A percentile compares a stretch with the other conserved stretches of the same genome.
Evolutionary conservation across 2,113 vertebrate species (phyloP).

Genomic region (Ramphastos sulfuratus): DNA sequence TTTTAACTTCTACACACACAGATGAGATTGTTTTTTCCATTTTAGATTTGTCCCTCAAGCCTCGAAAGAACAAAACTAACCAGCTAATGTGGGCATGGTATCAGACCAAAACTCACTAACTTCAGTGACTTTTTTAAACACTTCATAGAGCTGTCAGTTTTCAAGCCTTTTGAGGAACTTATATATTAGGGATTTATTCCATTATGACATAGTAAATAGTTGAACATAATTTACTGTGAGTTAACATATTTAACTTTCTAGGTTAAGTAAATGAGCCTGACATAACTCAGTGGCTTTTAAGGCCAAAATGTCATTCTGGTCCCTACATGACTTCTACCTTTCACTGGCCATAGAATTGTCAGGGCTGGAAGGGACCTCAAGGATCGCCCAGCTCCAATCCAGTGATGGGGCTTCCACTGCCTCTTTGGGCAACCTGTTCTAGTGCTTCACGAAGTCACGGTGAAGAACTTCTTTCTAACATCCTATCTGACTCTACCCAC

Average conservation of each 20-base stretch:
- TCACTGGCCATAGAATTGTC: background rate
- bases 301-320: background rate
- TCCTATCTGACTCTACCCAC: no score
- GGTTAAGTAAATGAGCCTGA: background rate
- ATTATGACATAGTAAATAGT: background rate
- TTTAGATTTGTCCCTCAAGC: background rate
- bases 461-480: no score
- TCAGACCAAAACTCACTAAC: background rate
- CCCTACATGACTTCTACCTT: background rate
- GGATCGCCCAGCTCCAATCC: no score
- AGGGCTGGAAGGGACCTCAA: no score
- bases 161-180: background rate
- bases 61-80: background rate
- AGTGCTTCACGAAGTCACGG: no score
- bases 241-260: no score
- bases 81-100: background rate
- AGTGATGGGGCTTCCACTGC: no score
- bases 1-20: background rate
- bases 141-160: background rate
- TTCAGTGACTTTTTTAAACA: background rate
- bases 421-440: no score
- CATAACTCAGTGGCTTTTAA: background rate
- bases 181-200: background rate
- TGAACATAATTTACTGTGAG: background rate
- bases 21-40: background rate